Conservation (phyloP, 2,113 vertebrate species). For the Chamaetylas fuelleborni region DNA sequence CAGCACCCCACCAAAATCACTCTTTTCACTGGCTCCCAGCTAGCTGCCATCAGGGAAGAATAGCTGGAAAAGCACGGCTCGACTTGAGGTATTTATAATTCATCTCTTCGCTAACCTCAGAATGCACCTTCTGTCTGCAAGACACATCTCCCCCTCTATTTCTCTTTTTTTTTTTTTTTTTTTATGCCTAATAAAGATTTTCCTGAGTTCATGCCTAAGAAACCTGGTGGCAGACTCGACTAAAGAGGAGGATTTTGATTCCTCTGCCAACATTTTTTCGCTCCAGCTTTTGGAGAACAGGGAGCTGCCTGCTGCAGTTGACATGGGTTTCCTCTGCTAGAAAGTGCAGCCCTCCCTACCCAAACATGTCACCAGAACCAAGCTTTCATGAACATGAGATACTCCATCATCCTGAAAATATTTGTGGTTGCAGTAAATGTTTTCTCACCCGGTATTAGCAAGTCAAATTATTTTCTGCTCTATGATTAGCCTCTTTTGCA, state of each 20-base stretch:
- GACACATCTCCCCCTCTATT: neutral
- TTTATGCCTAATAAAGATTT: conserved; percentile 2
- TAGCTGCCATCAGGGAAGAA: neutral
- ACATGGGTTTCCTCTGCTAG: neutral
- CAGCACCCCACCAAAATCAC: conserved; percentile 50
- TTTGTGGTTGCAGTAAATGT: conserved; percentile 67
- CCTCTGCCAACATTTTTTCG: neutral
- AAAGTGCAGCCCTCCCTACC: neutral
- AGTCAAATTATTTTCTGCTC: conserved; percentile 70
- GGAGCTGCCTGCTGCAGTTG: neutral
- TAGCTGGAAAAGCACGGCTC: neutral
- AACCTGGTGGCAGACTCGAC: neutral
- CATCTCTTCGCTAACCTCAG: neutral
- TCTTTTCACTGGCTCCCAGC: conserved; percentile 23
- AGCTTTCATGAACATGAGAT: conserved; percentile 13
- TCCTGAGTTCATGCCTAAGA: conserved; percentile 6
- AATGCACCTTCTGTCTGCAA: conserved; percentile 11
- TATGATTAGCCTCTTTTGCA: conserved; percentile 67
- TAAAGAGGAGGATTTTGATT: neutral
- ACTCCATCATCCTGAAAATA: conserved; percentile 57
- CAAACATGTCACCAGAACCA: conserved; percentile 48
- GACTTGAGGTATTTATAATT: neutral
- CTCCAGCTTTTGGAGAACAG: neutral
- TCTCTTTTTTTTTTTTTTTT: neutral
- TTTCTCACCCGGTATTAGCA: conserved; percentile 67